phyloP scores from a whole-genome alignment of 1,140 invertebrate genomes.

The Drosophila saltans region DNA sequence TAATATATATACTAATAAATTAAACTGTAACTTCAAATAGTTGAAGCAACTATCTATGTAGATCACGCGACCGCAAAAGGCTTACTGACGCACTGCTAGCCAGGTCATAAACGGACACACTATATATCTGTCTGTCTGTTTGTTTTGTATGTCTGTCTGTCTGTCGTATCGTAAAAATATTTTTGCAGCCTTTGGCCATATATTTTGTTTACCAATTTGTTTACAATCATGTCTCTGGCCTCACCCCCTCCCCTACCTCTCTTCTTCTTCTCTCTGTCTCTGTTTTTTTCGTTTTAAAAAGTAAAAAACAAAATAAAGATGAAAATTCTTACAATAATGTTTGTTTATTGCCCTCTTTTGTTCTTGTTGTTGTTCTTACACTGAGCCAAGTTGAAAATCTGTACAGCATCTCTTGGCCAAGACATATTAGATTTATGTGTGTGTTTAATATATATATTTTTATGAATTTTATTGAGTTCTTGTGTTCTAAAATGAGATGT shows the following conservation, averaged over 20 bases:
- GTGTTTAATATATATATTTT: slow-evolving; percentile 1
- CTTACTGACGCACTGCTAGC: not conserved
- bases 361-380: slow-evolving; percentile 33
- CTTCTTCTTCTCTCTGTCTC: not conserved
- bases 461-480: slow-evolving; percentile 33
- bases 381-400: slow-evolving; percentile 42
- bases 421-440: slow-evolving; percentile 36
- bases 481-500: slow-evolving; percentile 34
- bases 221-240: slow-evolving; percentile 44
- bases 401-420: slow-evolving; percentile 37
- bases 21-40: slow-evolving; percentile 2
- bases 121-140: not conserved
- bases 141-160: slow-evolving; percentile 34
- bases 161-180: slow-evolving; percentile 70
- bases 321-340: slow-evolving; percentile 56
- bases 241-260: not conserved
- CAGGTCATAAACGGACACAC: not conserved
- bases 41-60: not conserved
- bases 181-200: slow-evolving; percentile 37
- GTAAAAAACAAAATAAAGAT: no score
- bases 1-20: slow-evolving; percentile 5
- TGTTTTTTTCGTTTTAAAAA: not conserved
- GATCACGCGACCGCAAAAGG: not conserved
- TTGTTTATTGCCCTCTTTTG: slow-evolving; percentile 47
- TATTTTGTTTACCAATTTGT: slow-evolving; percentile 69